Evolutionary conservation across 2,113 vertebrate genomes (phyloP).

Genomic region (Sinosuthora webbiana): DNA sequence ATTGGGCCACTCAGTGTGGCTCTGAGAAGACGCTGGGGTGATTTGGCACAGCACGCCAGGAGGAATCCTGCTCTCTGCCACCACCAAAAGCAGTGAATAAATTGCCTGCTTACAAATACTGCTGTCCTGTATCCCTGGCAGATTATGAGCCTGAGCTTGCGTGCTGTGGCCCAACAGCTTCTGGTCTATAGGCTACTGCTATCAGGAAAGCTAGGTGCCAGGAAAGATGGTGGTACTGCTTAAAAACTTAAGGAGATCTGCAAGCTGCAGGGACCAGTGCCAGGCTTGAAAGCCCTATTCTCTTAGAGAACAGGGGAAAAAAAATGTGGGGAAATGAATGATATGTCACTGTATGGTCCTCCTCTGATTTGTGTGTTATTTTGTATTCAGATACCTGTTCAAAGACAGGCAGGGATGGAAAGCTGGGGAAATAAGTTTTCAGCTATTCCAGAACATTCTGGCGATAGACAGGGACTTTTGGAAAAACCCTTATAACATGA

Average conservation of each 20-base stretch:
- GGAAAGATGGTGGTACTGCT: not conserved
- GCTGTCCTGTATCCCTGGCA: accelerated
- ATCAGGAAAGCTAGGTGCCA: not conserved
- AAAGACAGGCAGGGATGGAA: not conserved
- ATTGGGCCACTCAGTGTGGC: accelerated
- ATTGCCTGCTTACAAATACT: not conserved
- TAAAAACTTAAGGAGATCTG: not conserved
- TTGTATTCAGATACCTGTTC: not conserved
- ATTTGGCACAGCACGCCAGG: not conserved
- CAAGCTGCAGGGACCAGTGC: not conserved
- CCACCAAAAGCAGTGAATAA: not conserved
- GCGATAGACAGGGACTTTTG: constrained; percentile 30
- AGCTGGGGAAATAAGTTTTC: not conserved
- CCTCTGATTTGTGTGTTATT: not conserved
- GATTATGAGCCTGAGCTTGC: not conserved
- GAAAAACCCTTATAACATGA: not conserved
- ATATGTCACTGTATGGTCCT: not conserved
- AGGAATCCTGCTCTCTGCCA: not conserved
- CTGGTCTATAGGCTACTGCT: accelerated
- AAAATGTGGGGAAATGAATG: not conserved
- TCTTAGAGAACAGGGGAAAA: not conserved
- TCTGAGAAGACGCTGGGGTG: not conserved
- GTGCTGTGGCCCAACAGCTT: accelerated
- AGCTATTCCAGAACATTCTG: not conserved
- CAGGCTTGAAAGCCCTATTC: not conserved